A percentile compares a stretch with the other conserved stretches of the same genome.
Evolutionary conservation across 2,797 vertebrate genomes (phyloP).

Genomic region (Lagorchestes hirsutus): DNA sequence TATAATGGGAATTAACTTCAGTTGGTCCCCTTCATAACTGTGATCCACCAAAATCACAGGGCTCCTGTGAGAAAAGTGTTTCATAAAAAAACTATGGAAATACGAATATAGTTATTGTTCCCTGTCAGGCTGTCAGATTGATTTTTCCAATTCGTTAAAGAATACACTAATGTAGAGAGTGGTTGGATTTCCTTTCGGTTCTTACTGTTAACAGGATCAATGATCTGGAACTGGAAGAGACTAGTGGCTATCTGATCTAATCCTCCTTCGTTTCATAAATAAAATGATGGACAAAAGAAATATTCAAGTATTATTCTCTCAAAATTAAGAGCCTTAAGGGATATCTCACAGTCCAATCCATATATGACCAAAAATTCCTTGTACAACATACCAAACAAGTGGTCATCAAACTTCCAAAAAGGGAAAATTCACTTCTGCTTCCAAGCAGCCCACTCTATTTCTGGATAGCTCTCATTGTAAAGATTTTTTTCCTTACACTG

Average conservation of each 20-base stretch:
- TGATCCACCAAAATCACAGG: not conserved
- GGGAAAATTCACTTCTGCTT: not conserved
- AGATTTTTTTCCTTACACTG: not conserved
- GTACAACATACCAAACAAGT: not conserved
- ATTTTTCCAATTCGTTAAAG: not conserved
- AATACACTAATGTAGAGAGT: not conserved
- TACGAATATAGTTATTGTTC: not conserved
- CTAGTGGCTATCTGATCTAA: constrained; percentile 5
- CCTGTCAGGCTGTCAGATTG: not conserved
- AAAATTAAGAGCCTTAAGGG: not conserved
- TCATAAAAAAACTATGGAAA: not conserved
- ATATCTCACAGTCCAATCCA: not conserved
- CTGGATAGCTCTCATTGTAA: not conserved
- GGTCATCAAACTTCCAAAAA: not conserved
- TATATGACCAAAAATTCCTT: not conserved
- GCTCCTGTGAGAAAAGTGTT: not conserved
- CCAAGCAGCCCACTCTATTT: not conserved
- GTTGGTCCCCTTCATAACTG: not conserved
- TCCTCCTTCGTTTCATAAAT: not conserved
- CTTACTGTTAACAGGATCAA: not conserved
- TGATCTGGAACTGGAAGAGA: constrained; percentile 21
- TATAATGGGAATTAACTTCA: constrained; percentile 10
- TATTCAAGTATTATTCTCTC: not conserved
- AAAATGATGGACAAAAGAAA: not conserved
- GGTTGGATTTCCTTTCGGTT: not conserved